Evolutionary conservation across 1,140 invertebrate species (phyloP).

Genomic region (Laodelphax striatellus): DNA sequence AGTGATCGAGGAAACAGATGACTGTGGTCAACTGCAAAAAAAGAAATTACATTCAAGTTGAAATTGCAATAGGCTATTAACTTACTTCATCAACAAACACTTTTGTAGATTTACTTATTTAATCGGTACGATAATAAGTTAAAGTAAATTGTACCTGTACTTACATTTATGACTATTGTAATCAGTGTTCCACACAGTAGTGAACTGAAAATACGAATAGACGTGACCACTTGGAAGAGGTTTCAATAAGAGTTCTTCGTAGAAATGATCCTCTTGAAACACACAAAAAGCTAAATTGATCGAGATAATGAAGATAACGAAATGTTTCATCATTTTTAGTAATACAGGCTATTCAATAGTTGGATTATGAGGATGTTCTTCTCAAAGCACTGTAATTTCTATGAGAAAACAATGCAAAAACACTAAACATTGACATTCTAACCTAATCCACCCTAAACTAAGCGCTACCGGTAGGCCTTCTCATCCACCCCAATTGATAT

Average conservation of each 20-base stretch:
- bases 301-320: not conserved
- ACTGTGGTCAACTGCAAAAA: conserved; percentile 40
- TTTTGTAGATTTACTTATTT: too few relatives aligned
- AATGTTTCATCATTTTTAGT: too few relatives aligned
- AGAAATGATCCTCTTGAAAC: conserved; percentile 44
- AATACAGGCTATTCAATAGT: too few relatives aligned
- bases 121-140: too few relatives aligned
- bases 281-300: not conserved
- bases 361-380: too few relatives aligned
- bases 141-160: conserved; percentile 25
- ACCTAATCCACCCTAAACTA: too few relatives aligned
- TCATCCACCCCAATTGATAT: too few relatives aligned
- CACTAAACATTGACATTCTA: too few relatives aligned
- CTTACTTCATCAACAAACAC: too few relatives aligned
- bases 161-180: conserved; percentile 39
- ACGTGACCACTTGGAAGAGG: conserved; percentile 63
- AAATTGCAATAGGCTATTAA: conserved; percentile 41
- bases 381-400: too few relatives aligned
- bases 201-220: conserved; percentile 78
- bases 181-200: conserved; percentile 55
- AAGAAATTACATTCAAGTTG: conserved; percentile 41
- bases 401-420: too few relatives aligned
- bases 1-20: conserved; percentile 82
- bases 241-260: conserved; percentile 71
- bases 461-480: too few relatives aligned